These are phyloP conservation scores for Panthera uncia DNA, from an alignment of 2,113 vertebrate species.

Conservation along the genomic window DNA sequence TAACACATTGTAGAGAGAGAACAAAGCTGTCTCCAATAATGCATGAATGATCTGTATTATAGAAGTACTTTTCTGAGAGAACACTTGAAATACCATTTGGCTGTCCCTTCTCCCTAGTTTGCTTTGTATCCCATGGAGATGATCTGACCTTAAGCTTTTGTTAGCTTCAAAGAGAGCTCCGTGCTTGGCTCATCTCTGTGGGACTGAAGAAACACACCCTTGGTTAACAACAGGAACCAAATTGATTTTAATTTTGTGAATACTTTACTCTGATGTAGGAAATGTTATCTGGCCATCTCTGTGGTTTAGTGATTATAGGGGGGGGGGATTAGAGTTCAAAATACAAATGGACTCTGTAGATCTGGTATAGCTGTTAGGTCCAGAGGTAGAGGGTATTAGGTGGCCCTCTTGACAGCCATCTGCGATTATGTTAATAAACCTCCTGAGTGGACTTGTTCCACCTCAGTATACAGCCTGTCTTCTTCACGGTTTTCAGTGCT, in stretches of 20 bases:
- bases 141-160: slow-evolving; percentile 72
- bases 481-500: background rate
- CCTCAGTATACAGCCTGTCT: background rate
- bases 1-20: slow-evolving; percentile 9
- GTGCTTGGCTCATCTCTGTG: background rate
- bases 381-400: background rate
- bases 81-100: slow-evolving; percentile 40
- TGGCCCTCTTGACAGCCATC: background rate
- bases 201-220: slow-evolving; percentile 45
- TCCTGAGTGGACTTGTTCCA: background rate
- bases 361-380: background rate
- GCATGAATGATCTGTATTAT: background rate
- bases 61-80: background rate
- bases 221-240: slow-evolving; percentile 42
- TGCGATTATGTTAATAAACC: background rate
- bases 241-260: slow-evolving; percentile 68
- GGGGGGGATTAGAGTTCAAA: slow-evolving; percentile 8
- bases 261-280: slow-evolving; percentile 24
- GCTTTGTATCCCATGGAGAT: slow-evolving; percentile 64
- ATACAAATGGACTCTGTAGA: background rate
- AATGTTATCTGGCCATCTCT: slow-evolving; percentile 42
- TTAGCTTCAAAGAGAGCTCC: slow-evolving; percentile 61
- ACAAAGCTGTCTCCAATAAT: slow-evolving; percentile 15
- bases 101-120: slow-evolving; percentile 25
- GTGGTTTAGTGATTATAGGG: slow-evolving; percentile 15